Conservation (phyloP, 2,888 invertebrate species). For the Pammene fasciana region DNA sequence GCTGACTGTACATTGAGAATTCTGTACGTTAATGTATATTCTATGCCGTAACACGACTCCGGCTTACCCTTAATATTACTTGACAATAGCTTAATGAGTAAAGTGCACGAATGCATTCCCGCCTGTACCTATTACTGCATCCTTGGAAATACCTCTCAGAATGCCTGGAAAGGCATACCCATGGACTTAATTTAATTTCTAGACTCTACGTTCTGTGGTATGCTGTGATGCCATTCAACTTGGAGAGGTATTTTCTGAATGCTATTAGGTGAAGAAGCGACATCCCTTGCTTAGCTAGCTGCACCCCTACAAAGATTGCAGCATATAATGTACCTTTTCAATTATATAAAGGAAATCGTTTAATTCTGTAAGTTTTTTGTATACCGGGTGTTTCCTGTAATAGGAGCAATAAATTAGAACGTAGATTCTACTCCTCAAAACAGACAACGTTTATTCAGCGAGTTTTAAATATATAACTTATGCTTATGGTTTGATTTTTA, state of each 20-base stretch:
- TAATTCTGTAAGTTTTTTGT: too few species aligned
- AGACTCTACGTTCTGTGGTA: slow-evolving; percentile 2
- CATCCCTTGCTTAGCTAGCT: background rate
- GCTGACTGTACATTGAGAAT: too few species aligned
- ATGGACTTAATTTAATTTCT: slow-evolving; percentile 20
- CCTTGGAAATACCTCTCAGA: slow-evolving; percentile 1
- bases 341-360: too few species aligned
- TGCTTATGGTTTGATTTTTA: too few species aligned
- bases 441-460: too few species aligned
- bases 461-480: too few species aligned
- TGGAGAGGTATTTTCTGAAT: slow-evolving; percentile 5
- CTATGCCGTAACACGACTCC: background rate
- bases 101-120: slow-evolving; percentile 3
- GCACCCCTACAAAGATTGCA: background rate
- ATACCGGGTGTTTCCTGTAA: too few species aligned
- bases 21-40: background rate
- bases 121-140: slow-evolving; percentile 3
- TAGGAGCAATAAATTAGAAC: too few species aligned
- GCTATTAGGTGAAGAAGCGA: slow-evolving; percentile 2
- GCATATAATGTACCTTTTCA: too few species aligned
- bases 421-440: too few species aligned
- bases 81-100: slow-evolving; percentile 21
- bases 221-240: background rate
- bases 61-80: background rate
- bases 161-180: background rate